Base-by-base conservation (phyloP, 2,113 vertebrate genomes). In the Pantherophis guttatus region DNA sequence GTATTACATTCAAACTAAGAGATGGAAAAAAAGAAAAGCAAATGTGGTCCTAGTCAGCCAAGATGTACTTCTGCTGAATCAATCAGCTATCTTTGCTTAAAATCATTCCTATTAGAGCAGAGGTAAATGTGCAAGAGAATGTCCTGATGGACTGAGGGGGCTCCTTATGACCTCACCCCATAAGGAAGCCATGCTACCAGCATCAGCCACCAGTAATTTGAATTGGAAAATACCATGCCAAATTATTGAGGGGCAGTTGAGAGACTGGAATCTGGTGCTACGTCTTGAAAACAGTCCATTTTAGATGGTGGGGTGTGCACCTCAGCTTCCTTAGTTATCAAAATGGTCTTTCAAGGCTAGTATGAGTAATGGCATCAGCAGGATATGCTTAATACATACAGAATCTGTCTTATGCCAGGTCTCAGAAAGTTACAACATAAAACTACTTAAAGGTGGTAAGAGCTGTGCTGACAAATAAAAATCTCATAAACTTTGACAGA, bases 1-100 rank as follows among this genome's bases (percentile, higher is more conserved):
- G 88, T 92, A 75, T 19, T 93, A 88, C 85, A 54, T 33, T 90
- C 90, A 13, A 55, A 94, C 92, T 58, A 92, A 11, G 93, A 62
- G 1, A 1, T 44, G 39, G 39, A 44, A 44, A 44, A 44, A 44
- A 44, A 44, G 39, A 44, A 44, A 44, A 44, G 44, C 5, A 55
- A 44, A 75, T 5, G 17, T 24, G 26, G 88, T 12, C 10, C 86
- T 10, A n/a, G 58, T 26, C 86, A 19, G 44, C 26, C 23, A 62
- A 29, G 19, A 44, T 55, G n/a, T 81, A 50, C 54, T 39, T 6
- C 19, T 50, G 24, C 48, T 59, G 92, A 10, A 24, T 24, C 24
- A 44, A 33, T n/a, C 5, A 5, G 50, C 39, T 50, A 11, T 19
- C 17, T 21, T 89, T 29, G 13, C 53, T 58, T 65, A 85, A 65